A percentile compares a stretch with the other conserved stretches of the same genome.
Conservation (phyloP, 1,140 invertebrate species). For the Cydia amplana region DNA sequence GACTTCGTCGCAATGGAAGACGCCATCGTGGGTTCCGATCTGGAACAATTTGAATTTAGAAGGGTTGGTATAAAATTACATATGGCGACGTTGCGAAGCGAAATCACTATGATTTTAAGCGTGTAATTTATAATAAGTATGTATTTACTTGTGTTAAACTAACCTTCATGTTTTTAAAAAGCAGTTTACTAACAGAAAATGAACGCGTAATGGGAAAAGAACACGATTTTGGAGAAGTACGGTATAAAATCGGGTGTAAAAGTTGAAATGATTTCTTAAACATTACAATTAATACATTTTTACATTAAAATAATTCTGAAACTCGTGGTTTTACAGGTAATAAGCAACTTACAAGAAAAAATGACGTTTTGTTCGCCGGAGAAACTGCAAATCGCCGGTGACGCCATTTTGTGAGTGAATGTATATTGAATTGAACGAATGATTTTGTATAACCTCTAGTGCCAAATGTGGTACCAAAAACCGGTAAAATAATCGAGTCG, state of each 20-base stretch:
- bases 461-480: background rate
- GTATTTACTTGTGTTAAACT: background rate
- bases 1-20: constrained; percentile 98
- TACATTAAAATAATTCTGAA: background rate
- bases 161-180: constrained; percentile 25
- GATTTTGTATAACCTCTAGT: background rate
- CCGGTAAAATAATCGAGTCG: background rate
- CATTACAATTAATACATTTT: constrained; percentile 33
- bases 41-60: constrained; percentile 38
- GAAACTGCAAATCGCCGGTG: background rate
- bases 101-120: background rate
- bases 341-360: constrained; percentile 6
- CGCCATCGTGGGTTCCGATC: constrained; percentile 90
- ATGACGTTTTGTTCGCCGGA: background rate
- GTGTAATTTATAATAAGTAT: background rate
- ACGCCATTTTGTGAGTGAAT: constrained; percentile 1
- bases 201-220: background rate
- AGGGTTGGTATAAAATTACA: background rate
- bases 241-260: background rate
- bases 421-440: background rate
- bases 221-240: background rate
- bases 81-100: background rate
- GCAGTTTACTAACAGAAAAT: constrained; percentile 2
- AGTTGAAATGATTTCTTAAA: constrained; percentile 30
- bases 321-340: background rate